Evolutionary conservation across 2,113 vertebrate genomes (phyloP).

Genomic region (Anolis sagrei): DNA sequence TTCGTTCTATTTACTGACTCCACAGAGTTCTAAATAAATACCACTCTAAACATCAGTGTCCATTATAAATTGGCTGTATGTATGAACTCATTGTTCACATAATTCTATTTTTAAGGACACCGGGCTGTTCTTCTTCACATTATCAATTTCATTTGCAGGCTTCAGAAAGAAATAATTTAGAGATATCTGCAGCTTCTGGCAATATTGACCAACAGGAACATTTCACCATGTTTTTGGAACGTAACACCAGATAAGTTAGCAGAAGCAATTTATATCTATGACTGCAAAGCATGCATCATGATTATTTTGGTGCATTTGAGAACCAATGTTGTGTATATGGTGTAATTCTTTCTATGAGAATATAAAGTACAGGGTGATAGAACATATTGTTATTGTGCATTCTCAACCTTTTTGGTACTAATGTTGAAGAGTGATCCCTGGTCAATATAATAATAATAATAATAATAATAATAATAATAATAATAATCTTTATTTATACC

Average conservation of each 20-base stretch:
- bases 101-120: slow-evolving; percentile 2
- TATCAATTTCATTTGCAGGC: background rate
- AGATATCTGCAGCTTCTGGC: background rate
- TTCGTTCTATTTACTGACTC: slow-evolving; percentile 17
- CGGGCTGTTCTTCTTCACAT: background rate
- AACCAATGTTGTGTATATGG: no score
- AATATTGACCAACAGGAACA: background rate
- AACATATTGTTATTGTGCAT: background rate
- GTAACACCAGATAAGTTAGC: background rate
- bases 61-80: slow-evolving; percentile 7
- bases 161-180: background rate
- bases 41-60: background rate
- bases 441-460: no score
- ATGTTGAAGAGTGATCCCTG: no score
- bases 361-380: background rate
- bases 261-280: background rate
- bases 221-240: background rate
- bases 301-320: no score
- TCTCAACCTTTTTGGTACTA: no score
- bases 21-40: slow-evolving; percentile 25
- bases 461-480: no score
- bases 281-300: background rate
- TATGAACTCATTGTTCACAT: slow-evolving; percentile 25
- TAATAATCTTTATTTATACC: no score
- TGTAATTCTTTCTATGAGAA: no score